phyloP scores from a whole-genome alignment of 2,797 vertebrate species.

The Hoplostethus atlanticus region DNA sequence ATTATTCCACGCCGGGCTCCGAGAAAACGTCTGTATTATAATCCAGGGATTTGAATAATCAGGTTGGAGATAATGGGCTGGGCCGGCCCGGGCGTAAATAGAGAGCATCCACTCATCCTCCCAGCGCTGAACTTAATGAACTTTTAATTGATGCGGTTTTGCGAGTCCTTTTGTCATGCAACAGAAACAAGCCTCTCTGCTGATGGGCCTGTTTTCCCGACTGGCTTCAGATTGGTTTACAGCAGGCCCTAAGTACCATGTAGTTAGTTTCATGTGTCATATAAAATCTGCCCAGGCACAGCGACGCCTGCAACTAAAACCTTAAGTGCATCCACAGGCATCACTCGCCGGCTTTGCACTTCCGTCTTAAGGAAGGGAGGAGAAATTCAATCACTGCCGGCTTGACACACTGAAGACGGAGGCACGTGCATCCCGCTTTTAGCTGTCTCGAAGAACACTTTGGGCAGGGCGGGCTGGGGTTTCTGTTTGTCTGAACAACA shows the following conservation, averaged over 20 bases:
- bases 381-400: slow-evolving; percentile 88
- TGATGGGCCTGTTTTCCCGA: slow-evolving; percentile 85
- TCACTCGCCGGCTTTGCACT: slow-evolving; percentile 88
- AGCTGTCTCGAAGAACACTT: slow-evolving; percentile 78
- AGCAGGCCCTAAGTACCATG: slow-evolving; percentile 86
- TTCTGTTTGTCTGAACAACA: slow-evolving; percentile 68
- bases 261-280: slow-evolving; percentile 93
- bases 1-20: slow-evolving; percentile 79
- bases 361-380: slow-evolving; percentile 89
- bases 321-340: slow-evolving; percentile 94
- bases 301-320: slow-evolving; percentile 94
- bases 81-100: slow-evolving; percentile 79
- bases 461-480: slow-evolving; percentile 65
- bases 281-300: slow-evolving; percentile 92
- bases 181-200: slow-evolving; percentile 84
- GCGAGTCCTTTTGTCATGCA: slow-evolving; percentile 86
- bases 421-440: slow-evolving; percentile 76
- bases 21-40: slow-evolving; percentile 80
- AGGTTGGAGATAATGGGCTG: slow-evolving; percentile 83
- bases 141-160: slow-evolving; percentile 88
- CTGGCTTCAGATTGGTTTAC: slow-evolving; percentile 87
- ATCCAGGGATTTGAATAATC: slow-evolving; percentile 85
- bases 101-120: slow-evolving; percentile 82
- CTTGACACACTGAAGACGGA: slow-evolving; percentile 78
- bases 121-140: slow-evolving; percentile 84